Evolutionary conservation across 2,888 invertebrate genomes (phyloP).

Genomic region (Bombyx huttoni): DNA sequence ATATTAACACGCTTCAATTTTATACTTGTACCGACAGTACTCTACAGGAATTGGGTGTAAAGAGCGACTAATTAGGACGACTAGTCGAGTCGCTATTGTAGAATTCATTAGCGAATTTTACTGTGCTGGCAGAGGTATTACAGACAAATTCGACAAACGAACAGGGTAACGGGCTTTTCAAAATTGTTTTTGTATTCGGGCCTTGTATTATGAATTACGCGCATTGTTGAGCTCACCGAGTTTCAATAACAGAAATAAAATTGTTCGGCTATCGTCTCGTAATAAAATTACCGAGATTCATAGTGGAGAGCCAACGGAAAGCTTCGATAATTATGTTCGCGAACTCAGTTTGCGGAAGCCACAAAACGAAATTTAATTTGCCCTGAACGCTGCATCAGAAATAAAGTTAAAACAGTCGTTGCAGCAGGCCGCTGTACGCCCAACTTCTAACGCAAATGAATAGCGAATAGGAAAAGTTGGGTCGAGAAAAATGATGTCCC

Average conservation of each 20-base stretch:
- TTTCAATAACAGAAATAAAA: background rate
- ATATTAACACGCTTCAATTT: constrained; percentile 14
- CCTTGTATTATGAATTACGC: no score
- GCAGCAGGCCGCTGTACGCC: constrained; percentile 59
- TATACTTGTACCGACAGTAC: constrained; percentile 26
- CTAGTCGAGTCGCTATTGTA: constrained; percentile 48
- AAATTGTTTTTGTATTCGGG: constrained; percentile 10
- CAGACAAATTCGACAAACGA: constrained; percentile 24
- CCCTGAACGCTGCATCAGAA: constrained; percentile 72
- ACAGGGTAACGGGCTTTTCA: constrained; percentile 15
- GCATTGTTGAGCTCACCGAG: no score
- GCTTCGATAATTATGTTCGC: constrained; percentile 59
- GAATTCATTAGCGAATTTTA: constrained; percentile 47
- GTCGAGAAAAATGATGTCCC: constrained; percentile 69
- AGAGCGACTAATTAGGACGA: constrained; percentile 47
- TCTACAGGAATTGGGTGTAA: constrained; percentile 40
- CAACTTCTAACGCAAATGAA: constrained; percentile 73
- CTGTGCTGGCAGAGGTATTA: constrained; percentile 29
- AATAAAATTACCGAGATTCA: constrained; percentile 47
- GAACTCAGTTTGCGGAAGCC: constrained; percentile 67
- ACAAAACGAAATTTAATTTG: constrained; percentile 73
- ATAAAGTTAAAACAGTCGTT: constrained; percentile 72
- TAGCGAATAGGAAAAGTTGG: constrained; percentile 71
- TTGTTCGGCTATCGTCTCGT: constrained; percentile 22
- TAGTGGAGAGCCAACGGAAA: constrained; percentile 42